Evolutionary conservation across 2,797 vertebrate genomes (phyloP).

Genomic region (Myoxocephalus aenaeus): DNA sequence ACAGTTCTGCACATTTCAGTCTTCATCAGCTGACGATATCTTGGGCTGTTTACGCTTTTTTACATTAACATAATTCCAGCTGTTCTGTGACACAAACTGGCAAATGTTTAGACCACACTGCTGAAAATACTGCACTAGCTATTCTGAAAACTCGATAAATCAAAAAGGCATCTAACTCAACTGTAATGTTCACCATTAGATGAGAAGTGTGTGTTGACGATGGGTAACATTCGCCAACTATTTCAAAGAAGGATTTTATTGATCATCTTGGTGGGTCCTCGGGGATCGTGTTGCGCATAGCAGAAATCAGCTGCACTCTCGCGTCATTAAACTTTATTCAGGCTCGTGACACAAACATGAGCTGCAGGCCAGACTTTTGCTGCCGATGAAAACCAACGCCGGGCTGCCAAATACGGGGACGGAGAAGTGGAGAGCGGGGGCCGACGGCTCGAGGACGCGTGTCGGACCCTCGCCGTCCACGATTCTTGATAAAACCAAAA

Average conservation of each 20-base stretch:
- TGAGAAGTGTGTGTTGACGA: conserved; percentile 25
- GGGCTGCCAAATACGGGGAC: conserved; percentile 11
- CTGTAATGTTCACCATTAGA: conserved; percentile 12
- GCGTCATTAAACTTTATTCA: conserved; percentile 49
- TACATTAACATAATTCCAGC: conserved; percentile 15
- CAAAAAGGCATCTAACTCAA: conserved; percentile 6
- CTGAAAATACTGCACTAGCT: conserved; percentile 3
- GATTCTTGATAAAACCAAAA: conserved; percentile 68
- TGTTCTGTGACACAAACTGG: conserved; percentile 13
- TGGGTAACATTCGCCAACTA: conserved; percentile 37
- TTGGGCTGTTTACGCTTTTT: conserved; percentile 1
- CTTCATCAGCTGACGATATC: background rate
- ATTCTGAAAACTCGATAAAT: conserved; percentile 38
- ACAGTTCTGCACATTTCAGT: conserved; percentile 8
- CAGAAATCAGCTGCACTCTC: conserved; percentile 30
- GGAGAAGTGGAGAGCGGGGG: conserved; percentile 22
- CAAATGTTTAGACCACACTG: background rate
- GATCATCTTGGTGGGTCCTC: conserved; percentile 42
- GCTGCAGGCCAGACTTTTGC: conserved; percentile 14
- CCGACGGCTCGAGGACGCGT: conserved; percentile 56
- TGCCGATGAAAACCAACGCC: conserved; percentile 61
- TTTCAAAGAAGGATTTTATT: conserved; percentile 35
- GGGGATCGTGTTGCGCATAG: conserved; percentile 20
- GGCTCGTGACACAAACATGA: conserved; percentile 36
- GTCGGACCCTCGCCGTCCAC: conserved; percentile 38